Evolutionary conservation across 2,888 invertebrate genomes (phyloP).

Genomic region (Silvanus unidentatus): DNA sequence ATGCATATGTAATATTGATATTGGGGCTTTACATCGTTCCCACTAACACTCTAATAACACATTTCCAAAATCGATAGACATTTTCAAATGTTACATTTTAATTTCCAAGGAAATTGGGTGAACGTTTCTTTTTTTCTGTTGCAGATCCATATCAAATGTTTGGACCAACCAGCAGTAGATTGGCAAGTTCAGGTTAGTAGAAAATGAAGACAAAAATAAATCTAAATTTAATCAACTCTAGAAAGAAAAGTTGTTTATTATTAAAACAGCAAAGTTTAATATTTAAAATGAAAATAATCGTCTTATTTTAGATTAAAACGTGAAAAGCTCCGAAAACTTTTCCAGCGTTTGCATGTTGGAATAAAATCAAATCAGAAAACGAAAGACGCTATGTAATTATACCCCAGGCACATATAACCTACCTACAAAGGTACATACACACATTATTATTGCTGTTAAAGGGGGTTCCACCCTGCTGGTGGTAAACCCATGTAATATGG

Average conservation of each 20-base stretch:
- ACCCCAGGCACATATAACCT: conserved; percentile 2
- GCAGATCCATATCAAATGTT: conserved; percentile 98
- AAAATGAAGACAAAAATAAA: too few relatives aligned
- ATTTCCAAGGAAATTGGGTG: too few relatives aligned
- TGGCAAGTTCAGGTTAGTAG: conserved; percentile 87
- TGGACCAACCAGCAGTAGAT: conserved; percentile 91
- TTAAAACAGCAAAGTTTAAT: too few relatives aligned
- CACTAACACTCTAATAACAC: too few relatives aligned
- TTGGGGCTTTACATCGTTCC: too few relatives aligned
- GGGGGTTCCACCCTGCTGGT: neutral
- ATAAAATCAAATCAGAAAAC: conserved; percentile 39
- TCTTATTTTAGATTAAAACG: conserved; percentile 17
- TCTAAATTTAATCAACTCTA: too few relatives aligned
- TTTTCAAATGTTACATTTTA: too few relatives aligned
- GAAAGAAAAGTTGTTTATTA: too few relatives aligned
- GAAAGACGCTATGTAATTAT: conserved; percentile 24
- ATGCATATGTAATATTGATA: too few relatives aligned
- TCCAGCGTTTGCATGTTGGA: conserved; percentile 33
- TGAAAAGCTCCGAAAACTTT: conserved; percentile 6
- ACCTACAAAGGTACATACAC: conserved; percentile 12
- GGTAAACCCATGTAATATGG: neutral
- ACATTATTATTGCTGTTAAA: neutral
- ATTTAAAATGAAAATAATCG: too few relatives aligned
- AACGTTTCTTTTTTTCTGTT: too few relatives aligned
- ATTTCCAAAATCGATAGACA: too few relatives aligned